Base-by-base conservation (phyloP, 2,888 invertebrate species). In the Uropetala carovei region DNA sequence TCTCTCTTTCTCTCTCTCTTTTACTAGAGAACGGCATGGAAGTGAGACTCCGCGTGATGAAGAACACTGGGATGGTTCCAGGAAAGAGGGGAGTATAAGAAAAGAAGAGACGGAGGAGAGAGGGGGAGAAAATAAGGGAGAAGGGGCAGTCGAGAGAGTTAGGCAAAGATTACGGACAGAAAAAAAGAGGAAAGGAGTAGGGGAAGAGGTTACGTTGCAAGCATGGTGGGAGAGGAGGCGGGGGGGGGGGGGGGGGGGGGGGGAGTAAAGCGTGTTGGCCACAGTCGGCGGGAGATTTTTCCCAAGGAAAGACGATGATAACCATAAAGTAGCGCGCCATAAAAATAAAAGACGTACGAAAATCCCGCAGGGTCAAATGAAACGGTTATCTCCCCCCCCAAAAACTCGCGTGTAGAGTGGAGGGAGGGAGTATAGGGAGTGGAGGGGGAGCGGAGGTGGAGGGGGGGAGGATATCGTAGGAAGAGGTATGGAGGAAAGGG, bases 311-410 rank as follows among this genome's bases (percentile, higher is more conserved):
- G 83, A 83, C 83, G 83, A 83, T 83, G 83, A 83, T 83, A 83
- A 83, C 83, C 83, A 57, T 83, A 83, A 83, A 83, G 83, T 18
- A 43, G 56, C 57, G 18, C 57, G 18, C 83, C 56, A 18, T 83
- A 83, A 83, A 83, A 83, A 83, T 83, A 83, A 83, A 83, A 83
- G 57, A 43, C 43, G 57, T 83, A 83, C n/a, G 83, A 83, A 83
- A 83, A 83, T 83, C 83, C 83, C 43, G 18, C 56, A 27, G 57
- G 83, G 83, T 18, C 83, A 83, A 83, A 83, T 83, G 83, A 83
- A 83, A 83, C 83, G 83, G 83, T 83, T 83, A 83, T 83, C 83
- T 83, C 83, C 56, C 18, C 18, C 83, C 56, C 18, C 18, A 16
- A 18, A 16, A n/a, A n/a, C n/a, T 10, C 82, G 30, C 22, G 43